Base-by-base conservation (phyloP, 2,797 vertebrate genomes). In the Stomatorhinus walkeri region DNA sequence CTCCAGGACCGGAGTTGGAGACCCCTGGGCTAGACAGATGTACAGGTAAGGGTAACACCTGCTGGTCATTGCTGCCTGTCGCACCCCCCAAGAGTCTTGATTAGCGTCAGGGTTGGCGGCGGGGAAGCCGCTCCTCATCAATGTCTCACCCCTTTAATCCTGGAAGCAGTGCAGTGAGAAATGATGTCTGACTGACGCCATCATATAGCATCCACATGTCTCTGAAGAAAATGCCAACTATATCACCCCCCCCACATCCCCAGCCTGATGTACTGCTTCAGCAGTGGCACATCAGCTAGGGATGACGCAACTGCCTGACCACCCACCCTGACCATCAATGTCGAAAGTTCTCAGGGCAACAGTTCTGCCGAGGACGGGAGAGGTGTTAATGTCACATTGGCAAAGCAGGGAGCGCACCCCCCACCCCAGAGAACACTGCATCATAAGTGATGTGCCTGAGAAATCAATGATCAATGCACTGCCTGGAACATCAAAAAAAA, bases 391-490 rank as follows among this genome's bases (percentile, higher is more conserved):
- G 40, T 81, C 43, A 81, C 40, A n/a, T 1, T 22, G 19, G 46
- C 36, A 81, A 48, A 46, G 76, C 76, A 48, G 16, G 19, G 24
- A 19, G 64, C 64, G 64, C 64, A 4, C 28, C 28, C 28, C 28
- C 28, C 28, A 32, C 28, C 28, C 24, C 24, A 28, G 87, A 19
- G 49, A 32, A 72, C 49, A 59, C 72, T 32, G 88, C 24, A 64
- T 72, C 81, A 22, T 54, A 86, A 52, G 24, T 46, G 59, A 36
- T 24, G 59, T 24, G 36, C 59, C 10, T 72, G 81, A 88, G 81
- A 59, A 89, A 89, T 86, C 88, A 86, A 85, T 43, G 59, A 86
- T 86, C 88, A 86, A 85, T 43, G 83, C 9, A 32, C 88, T 8
- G 28, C 49, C 24, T 72, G 88, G 22, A 51, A 89, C 83, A 89